Evolutionary conservation across 2,888 invertebrate species (phyloP).

Genomic region (Congeria kusceri): DNA sequence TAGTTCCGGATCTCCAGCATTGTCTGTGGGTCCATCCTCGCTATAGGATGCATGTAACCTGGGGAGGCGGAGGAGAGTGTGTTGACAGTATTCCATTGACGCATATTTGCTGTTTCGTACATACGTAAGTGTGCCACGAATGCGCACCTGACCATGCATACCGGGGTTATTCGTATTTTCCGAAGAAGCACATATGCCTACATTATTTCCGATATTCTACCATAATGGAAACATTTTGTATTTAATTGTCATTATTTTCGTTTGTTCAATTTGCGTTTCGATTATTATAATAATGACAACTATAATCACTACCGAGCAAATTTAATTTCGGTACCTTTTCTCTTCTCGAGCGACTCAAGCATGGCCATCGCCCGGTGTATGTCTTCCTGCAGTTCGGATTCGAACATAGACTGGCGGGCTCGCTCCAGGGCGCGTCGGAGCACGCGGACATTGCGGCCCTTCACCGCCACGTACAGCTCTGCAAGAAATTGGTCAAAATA

Average conservation of each 20-base stretch:
- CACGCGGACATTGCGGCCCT: constrained; percentile 55
- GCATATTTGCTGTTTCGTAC: too few species aligned
- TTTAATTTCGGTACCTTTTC: constrained; percentile 47
- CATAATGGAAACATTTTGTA: too few species aligned
- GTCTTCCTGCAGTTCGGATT: constrained; percentile 62
- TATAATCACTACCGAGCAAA: too few species aligned
- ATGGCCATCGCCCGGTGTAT: constrained; percentile 64
- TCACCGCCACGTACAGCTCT: constrained; percentile 63
- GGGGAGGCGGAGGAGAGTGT: not conserved
- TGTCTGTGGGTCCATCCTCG: constrained; percentile 60
- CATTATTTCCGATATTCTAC: too few species aligned
- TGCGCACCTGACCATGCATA: too few species aligned
- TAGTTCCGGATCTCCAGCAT: constrained; percentile 67
- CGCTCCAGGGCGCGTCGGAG: constrained; percentile 56
- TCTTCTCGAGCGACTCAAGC: constrained; percentile 54
- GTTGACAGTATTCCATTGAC: not conserved
- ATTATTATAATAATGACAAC: too few species aligned
- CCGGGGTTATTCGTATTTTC: too few species aligned
- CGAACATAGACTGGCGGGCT: constrained; percentile 60
- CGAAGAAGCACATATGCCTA: too few species aligned
- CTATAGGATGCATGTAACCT: constrained; percentile 64
- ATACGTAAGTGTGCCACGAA: too few species aligned
- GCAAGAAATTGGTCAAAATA: too few species aligned
- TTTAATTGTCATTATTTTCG: too few species aligned
- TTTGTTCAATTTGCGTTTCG: too few species aligned